Conservation (phyloP, 2,888 invertebrate genomes). For the Drosophila mettleri region DNA sequence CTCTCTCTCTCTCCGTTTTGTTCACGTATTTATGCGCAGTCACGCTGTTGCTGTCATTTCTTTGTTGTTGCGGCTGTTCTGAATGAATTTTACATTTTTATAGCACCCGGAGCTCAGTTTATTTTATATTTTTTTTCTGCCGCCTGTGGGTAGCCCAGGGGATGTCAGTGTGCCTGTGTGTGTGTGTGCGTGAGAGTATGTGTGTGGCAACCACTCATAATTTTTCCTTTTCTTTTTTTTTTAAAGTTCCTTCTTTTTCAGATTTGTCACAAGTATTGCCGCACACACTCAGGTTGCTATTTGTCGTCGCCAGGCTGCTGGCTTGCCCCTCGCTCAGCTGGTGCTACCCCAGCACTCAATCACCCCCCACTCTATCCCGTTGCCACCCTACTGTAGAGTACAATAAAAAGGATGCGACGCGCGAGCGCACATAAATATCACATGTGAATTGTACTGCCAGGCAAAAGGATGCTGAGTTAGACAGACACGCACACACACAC, state of each 20-base stretch:
- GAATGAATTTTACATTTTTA: slow-evolving; percentile 79
- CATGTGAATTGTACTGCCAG: slow-evolving; percentile 41
- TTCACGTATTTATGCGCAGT: slow-evolving; percentile 74
- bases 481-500: slow-evolving; percentile 21
- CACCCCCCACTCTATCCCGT: slow-evolving; percentile 22
- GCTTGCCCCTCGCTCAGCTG: too few species aligned
- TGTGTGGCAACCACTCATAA: slow-evolving; percentile 50
- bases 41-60: slow-evolving; percentile 68
- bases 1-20: slow-evolving; percentile 3
- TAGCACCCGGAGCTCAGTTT: slow-evolving; percentile 44
- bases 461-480: slow-evolving; percentile 48
- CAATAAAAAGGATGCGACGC: slow-evolving; percentile 70
- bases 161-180: background rate
- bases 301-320: slow-evolving; percentile 58
- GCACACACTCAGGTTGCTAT: slow-evolving; percentile 71
- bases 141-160: slow-evolving; percentile 12
- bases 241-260: slow-evolving; percentile 37
- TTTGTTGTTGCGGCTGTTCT: slow-evolving; percentile 51
- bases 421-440: slow-evolving; percentile 74
- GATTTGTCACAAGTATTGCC: slow-evolving; percentile 75
- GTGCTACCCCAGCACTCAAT: background rate
- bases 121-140: slow-evolving; percentile 25
- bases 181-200: slow-evolving; percentile 19
- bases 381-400: slow-evolving; percentile 38
- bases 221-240: slow-evolving; percentile 34